These are phyloP conservation scores for Nomada lathburiana DNA, from an alignment of 2,888 invertebrate species.

Conservation along the genomic window DNA sequence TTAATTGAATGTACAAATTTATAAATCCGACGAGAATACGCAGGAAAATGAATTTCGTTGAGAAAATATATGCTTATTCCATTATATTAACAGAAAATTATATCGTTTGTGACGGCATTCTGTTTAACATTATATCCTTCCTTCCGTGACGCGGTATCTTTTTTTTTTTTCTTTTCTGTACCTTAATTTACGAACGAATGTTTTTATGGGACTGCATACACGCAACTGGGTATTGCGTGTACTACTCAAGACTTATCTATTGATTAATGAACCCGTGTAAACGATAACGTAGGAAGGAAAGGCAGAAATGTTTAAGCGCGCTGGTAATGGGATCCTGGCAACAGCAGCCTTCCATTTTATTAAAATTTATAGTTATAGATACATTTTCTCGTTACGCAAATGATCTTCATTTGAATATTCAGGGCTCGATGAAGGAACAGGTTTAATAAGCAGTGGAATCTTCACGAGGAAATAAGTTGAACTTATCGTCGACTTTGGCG, in stretches of 20 bases:
- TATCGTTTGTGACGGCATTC: too few species aligned
- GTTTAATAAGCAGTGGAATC: background rate
- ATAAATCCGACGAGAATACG: background rate
- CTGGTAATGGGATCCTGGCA: background rate
- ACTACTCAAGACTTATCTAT: constrained; percentile 47
- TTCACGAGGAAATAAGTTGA: background rate
- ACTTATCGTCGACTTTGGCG: background rate
- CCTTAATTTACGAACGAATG: background rate
- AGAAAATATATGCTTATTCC: too few species aligned
- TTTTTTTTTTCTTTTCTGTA: too few species aligned
- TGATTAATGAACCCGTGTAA: constrained; percentile 40
- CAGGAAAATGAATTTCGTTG: background rate
- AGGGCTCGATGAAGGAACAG: background rate
- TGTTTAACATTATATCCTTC: too few species aligned
- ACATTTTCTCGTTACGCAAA: background rate
- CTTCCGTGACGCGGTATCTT: too few species aligned
- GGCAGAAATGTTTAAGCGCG: constrained; percentile 1
- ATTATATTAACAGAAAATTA: too few species aligned
- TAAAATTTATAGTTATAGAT: background rate
- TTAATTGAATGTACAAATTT: background rate
- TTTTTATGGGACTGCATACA: constrained; percentile 20
- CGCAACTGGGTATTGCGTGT: constrained; percentile 31
- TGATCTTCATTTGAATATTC: constrained; percentile 2
- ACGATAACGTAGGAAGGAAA: constrained; percentile 25
- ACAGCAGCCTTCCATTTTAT: background rate